Evolutionary conservation across 1,140 invertebrate genomes (phyloP), one percentile per base, ranked within the genome.

Genomic region (Pissodes strobi): DNA sequence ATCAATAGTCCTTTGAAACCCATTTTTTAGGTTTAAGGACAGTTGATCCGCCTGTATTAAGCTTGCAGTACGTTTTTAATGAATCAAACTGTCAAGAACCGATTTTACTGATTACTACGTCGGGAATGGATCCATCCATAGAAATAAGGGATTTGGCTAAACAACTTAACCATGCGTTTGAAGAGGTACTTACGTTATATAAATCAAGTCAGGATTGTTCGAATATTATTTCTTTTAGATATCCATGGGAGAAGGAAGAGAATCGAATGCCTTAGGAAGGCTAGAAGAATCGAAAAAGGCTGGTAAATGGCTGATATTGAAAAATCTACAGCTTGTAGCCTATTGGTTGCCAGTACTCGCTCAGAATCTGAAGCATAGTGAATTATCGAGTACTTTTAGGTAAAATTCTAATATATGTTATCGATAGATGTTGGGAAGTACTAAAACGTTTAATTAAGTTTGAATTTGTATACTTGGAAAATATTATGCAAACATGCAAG

Each of bases 281-380:
- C 74, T 78, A 48, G 69, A 74, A 23, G 67, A 74, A 18, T 72
- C 72, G 17, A 63, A 67, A 1, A 64, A 77, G 15, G 41, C 60
- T 10, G 81, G 75, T 9, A 63, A 70, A 3, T 94, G 92, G 92
- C 72, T 94, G 2, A 86, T 90, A 43, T 76, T 96, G 23, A 95
- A 94, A 77, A 97, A 97, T 79, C 81, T 97, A 0, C 95, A 97
- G 77, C 80, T 97, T 10, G 89, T 93, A 10, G 86, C 88, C 0
- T 82, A 85, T 23, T 95, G 91, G 87, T 76, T 96, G 1, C 86
- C 87, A 1, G 76, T 82, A 15, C 77, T 96, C 25, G 89, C 93
- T 63, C 86, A 92, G 71, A 85, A 88, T 69, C 80, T 93, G 0
- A 82, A 86, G 49, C 78, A 78, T 43, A 76, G 82, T 18, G 81